Evolutionary conservation across 2,888 invertebrate species (phyloP).

Genomic region (Rambutsinella grinnellia): DNA sequence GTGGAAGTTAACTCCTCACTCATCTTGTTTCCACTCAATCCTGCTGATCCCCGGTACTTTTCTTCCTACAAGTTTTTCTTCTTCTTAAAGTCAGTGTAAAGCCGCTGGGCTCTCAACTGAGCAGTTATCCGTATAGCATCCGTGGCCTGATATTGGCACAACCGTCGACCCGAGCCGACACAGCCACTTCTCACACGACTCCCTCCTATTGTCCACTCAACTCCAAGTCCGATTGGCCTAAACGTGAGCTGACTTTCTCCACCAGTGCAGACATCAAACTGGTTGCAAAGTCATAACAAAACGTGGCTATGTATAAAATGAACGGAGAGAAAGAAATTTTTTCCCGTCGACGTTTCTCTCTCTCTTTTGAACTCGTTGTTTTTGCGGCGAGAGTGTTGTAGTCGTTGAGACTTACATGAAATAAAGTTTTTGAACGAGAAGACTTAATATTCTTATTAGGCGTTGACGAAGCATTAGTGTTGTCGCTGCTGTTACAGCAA

Average conservation of each 20-base stretch:
- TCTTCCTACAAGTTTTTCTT: not conserved
- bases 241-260: conserved; percentile 62
- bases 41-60: conserved; percentile 39
- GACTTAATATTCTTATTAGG: conserved; percentile 27
- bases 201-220: conserved; percentile 58
- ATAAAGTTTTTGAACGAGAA: conserved; percentile 6
- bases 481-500: conserved; percentile 16
- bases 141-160: conserved; percentile 29
- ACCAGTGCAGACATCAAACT: conserved; percentile 41
- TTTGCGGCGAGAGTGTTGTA: no score
- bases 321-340: not conserved
- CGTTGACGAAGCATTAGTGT: conserved; percentile 24
- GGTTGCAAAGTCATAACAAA: conserved; percentile 31
- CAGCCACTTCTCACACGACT: conserved; percentile 51
- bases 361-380: not conserved
- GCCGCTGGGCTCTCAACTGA: no score
- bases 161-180: conserved; percentile 56
- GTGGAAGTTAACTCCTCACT: conserved; percentile 7
- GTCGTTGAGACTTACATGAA: not conserved
- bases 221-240: conserved; percentile 46
- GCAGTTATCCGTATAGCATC: not conserved
- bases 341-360: not conserved
- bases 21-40: conserved; percentile 35
- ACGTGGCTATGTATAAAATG: not conserved
- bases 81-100: conserved; percentile 33